Evolutionary conservation across 2,113 vertebrate genomes (phyloP), one percentile per base, ranked within the genome.

Genomic region (Poeciliopsis retropinna): DNA sequence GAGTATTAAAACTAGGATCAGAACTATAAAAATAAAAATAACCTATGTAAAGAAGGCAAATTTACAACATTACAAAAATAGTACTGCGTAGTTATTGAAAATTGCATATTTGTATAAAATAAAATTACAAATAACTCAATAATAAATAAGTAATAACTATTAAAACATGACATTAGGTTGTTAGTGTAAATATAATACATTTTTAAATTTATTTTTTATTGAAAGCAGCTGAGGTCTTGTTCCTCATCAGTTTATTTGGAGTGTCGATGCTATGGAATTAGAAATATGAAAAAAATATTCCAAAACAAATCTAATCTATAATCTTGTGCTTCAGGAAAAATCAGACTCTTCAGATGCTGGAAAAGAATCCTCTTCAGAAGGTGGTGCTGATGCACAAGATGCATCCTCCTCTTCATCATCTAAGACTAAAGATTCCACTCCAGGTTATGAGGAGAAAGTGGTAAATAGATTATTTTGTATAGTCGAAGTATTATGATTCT

Each of bases 391-490:
- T 81, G 92, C 92, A 80, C 95, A 92, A 76, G 94, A 95, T 87
- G 94, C 92, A 1, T 95, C 96, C 1, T 95, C 96, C 13, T 83
- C 96, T 7, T 79, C 87, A 0, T 90, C 89, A 2, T 93, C 95
- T 54, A 93, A 94, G 84, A 94, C 95, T 73, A 96, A 97, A 92
- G 91, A 92, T 5, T 72, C 82, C 14, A 89, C 94, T 81, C 95
- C 96, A 32, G 96, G 94, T 0, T 99, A 99, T 60, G 98, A 99
- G 91, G 97, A 98, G 91, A 99, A 98, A 96, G 97, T 98, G 97
- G 98, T 99, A 95, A 89, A 90, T 84, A 75, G 3, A 28, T 28
- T 19, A 17, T n/a, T 61, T 37, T 17, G 28, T 1, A 17, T 2
- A 41, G 12, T n/a, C n/a, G 9, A 17, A 4, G 31, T 37, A 14